Evolutionary conservation across 1,140 invertebrate species (phyloP), one percentile per base, ranked within the genome.

Genomic region (Macrocentrus cingulum): DNA sequence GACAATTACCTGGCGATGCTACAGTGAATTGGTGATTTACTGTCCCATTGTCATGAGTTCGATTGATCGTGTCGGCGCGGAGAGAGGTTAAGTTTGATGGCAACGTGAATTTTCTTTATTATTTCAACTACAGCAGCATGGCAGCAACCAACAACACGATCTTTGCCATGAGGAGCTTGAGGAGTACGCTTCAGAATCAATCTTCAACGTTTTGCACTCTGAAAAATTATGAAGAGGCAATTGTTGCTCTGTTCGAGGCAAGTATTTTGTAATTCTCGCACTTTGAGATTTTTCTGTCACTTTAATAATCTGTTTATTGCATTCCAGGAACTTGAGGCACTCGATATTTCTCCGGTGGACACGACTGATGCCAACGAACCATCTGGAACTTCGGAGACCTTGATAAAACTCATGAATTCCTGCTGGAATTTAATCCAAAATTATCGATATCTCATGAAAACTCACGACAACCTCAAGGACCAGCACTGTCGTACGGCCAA

Each of bases 401-500:
- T 49, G 3, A 16, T 69, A 18, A 53, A 56, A 49, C 44, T 70
- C 6, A 60, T 69, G 19, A 68, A 69, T 50, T 46, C 63, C 4
- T 34, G 61, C 4, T 71, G 67, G 67, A 59, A 50, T 32, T 53
- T 71, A 7, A 49, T 64, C 20, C 59, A 58, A 9, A 65, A 69
- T 39, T 57, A 69, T 32, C 63, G 66, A 23, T 59, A 29, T 18
- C 46, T 68, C 6, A 64, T 68, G 58, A 63, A 42, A 22, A 29
- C 41, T 6, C 54, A 71, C 16, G 61, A 66, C 6, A 32, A 68
- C 9, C 49, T 65, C 0, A 59, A 62, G 13, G 61, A 69, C 9
- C 36, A 53, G 1, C 57, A 65, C 20, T 50, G 54, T 15, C 68
- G 48, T 51, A 59, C 55, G 22, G 41, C 51, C 11, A 67, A 62